Evolutionary conservation across 2,888 invertebrate genomes (phyloP).

Genomic region (Enoplolaimus lenunculus): DNA sequence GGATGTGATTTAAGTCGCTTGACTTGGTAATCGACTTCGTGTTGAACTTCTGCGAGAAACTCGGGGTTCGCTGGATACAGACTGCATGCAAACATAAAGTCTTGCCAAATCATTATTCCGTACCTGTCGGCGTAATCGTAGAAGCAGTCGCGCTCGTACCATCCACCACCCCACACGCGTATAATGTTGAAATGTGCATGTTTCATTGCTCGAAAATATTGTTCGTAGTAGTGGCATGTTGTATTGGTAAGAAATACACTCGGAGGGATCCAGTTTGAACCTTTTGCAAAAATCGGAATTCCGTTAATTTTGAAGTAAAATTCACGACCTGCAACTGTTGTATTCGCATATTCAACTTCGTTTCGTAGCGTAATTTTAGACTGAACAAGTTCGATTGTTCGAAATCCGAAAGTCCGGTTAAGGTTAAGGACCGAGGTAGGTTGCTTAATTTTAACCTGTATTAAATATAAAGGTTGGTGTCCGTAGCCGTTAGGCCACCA

Average conservation of each 20-base stretch:
- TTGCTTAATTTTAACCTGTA: conserved; percentile 44
- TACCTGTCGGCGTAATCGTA: conserved; percentile 67
- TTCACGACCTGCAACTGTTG: conserved; percentile 46
- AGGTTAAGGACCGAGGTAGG: not conserved
- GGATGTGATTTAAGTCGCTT: conserved; percentile 68
- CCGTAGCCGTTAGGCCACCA: conserved; percentile 98
- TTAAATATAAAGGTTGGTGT: conserved; percentile 58
- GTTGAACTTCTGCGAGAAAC: conserved; percentile 58
- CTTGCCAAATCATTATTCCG: conserved; percentile 91
- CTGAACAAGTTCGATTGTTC: conserved; percentile 61
- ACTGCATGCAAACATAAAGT: conserved; percentile 87
- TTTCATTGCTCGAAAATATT: conserved; percentile 21
- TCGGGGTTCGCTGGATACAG: conserved; percentile 67
- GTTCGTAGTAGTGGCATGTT: conserved; percentile 43
- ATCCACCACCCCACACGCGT: conserved; percentile 96
- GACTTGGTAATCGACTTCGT: conserved; percentile 62
- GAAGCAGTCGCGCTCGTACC: conserved; percentile 78
- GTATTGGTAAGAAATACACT: conserved; percentile 62
- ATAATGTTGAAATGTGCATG: conserved; percentile 77
- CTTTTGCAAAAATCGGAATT: conserved; percentile 72
- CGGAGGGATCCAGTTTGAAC: conserved; percentile 73
- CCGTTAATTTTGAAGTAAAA: conserved; percentile 78
- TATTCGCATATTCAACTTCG: not conserved
- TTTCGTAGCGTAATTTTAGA: not conserved
- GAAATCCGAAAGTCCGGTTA: conserved; percentile 42